Evolutionary conservation across 2,113 vertebrate genomes (phyloP), one percentile per base, ranked within the genome.

Genomic region (Nycticorax nycticorax): DNA sequence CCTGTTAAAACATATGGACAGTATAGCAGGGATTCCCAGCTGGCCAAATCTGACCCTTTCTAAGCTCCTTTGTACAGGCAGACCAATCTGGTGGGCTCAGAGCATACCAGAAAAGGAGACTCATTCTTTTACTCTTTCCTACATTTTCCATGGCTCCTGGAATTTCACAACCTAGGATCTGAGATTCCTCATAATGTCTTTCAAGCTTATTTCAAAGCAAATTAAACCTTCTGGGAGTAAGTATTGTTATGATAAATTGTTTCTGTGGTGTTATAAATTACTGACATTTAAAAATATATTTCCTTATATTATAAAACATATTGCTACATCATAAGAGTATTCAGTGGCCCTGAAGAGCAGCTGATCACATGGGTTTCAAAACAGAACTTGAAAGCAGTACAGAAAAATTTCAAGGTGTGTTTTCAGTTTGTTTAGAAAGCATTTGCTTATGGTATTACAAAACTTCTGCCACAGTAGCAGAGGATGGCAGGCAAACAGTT

Each of bases 21-120:
- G 39, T 71, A 56, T 23, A 80, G 73, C 64, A 92, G 79, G 74
- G 90, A 85, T 88, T 96, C 64, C 75, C 83, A 89, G n/a, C n/a
- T 83, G 85, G 50, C 59, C 59, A 66, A 57, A 76, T 67, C 32
- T 71, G 63, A 66, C 47, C 41, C n/a, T 93, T 93, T 92, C 62
- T 20, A 76, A 84, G 50, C 27, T 66, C 14, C 52, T 86, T 78
- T 71, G 14, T 50, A 52, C 26, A 66, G 33, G 21, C 45, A 74
- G 53, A 43, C 8, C 50, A 57, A 88, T 86, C 68, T 84, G 83
- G 17, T 88, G 43, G 55, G 27, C 37, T 87, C 39, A 72, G 45
- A 78, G 28, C 37, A 47, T 43, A 72, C n/a, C 47, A 94, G 43
- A 77, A 93, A 71, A 33, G 8, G 5, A 53, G 5, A 60, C 19